These are phyloP conservation scores for Sebastes trivittatus DNA, from an alignment of 2,797 vertebrate species.

Conservation along the genomic window DNA sequence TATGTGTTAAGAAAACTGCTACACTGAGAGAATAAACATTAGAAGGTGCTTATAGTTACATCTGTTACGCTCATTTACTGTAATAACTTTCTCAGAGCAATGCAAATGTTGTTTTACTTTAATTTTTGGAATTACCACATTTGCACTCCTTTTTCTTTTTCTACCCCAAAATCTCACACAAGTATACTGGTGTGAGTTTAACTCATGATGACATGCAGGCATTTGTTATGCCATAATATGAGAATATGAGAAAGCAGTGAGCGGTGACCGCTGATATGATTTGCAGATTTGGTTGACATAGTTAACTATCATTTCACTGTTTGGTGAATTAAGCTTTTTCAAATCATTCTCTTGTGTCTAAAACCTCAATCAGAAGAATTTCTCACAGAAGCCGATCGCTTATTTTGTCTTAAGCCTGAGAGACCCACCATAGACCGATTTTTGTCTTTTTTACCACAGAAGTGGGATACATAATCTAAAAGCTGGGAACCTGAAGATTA, in stretches of 20 bases:
- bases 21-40: slow-evolving; percentile 8
- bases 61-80: slow-evolving; percentile 2
- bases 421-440: no score
- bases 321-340: not conserved
- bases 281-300: not conserved
- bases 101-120: not conserved
- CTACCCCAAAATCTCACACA: no score
- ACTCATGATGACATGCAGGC: not conserved
- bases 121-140: not conserved
- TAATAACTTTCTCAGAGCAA: not conserved
- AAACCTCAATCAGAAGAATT: not conserved
- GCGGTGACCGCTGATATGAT: not conserved
- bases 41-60: slow-evolving; percentile 16
- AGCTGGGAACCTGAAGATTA: no score
- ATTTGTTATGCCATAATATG: not conserved
- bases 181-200: not conserved
- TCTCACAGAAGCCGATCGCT: not conserved
- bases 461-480: no score
- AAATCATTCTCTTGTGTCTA: not conserved
- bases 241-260: not conserved
- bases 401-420: not conserved
- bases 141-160: not conserved
- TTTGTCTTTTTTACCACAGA: no score
- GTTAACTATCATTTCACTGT: not conserved
- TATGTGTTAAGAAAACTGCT: not conserved